phyloP scores from a whole-genome alignment of 2,888 invertebrate species.

The Griposia aprilina region DNA sequence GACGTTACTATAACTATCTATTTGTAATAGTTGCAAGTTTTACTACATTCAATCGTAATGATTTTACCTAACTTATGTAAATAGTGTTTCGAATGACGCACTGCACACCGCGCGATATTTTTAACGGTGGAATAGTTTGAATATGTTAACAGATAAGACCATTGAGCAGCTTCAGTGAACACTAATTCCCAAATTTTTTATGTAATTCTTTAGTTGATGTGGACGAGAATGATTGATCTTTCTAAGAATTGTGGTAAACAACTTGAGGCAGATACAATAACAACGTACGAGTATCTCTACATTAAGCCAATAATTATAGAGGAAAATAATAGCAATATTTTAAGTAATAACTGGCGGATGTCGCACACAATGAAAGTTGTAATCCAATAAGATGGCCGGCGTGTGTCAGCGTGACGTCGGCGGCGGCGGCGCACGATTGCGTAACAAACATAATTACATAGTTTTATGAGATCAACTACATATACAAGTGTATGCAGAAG shows the following conservation, averaged over 20 bases:
- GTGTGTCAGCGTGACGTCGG: slow-evolving; percentile 52
- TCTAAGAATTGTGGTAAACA: slow-evolving; percentile 15
- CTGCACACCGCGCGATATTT: slow-evolving; percentile 16
- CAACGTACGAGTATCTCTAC: not conserved
- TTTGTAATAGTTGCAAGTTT: slow-evolving; percentile 28
- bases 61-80: not conserved
- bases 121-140: slow-evolving; percentile 17
- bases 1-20: slow-evolving; percentile 2
- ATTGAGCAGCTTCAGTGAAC: slow-evolving; percentile 15
- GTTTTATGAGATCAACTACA: slow-evolving; percentile 73
- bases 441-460: slow-evolving; percentile 71
- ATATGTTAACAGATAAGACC: slow-evolving; percentile 5
- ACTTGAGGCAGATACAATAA: slow-evolving; percentile 10
- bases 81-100: slow-evolving; percentile 15
- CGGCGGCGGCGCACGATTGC: slow-evolving; percentile 62
- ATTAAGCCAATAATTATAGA: slow-evolving; percentile 31
- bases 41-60: not conserved
- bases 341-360: slow-evolving; percentile 64
- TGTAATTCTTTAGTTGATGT: not conserved
- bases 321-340: slow-evolving; percentile 60
- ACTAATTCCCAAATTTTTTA: not conserved
- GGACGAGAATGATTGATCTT: slow-evolving; percentile 7
- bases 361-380: slow-evolving; percentile 72
- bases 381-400: slow-evolving; percentile 76
- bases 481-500: slow-evolving; percentile 52